These are phyloP conservation scores for Tragelaphus scriptus DNA, from an alignment of 2,113 vertebrate genomes.

Conservation along the genomic window DNA sequence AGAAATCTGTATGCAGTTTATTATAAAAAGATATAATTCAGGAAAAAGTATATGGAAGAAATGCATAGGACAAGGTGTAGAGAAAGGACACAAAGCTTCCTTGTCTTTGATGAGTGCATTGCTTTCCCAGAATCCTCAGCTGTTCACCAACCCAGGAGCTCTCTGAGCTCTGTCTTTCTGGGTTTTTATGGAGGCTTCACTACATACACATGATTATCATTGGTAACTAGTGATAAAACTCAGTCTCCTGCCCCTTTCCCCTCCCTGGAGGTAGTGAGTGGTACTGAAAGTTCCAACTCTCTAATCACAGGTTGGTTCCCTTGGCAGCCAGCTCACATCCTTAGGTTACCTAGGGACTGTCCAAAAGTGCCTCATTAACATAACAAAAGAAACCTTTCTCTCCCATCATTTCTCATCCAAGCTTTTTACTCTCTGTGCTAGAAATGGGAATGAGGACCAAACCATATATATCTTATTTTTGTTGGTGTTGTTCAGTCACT, in stretches of 20 bases:
- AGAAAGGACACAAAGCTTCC: not conserved
- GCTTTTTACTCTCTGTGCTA: not conserved
- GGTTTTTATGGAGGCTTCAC: not conserved
- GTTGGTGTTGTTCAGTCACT: no score
- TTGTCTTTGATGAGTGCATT: not conserved
- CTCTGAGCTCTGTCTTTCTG: not conserved
- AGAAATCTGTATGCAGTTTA: no score
- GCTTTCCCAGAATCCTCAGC: not conserved
- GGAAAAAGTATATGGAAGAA: not conserved
- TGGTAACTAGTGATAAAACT: not conserved
- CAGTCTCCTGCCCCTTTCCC: not conserved
- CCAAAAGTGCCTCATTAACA: not conserved
- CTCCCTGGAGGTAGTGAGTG: not conserved
- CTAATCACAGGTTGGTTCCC: not conserved
- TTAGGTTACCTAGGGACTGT: not conserved
- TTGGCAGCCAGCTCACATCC: not conserved
- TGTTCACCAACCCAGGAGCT: not conserved
- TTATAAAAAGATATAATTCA: not conserved
- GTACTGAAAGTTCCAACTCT: not conserved
- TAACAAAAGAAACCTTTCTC: not conserved
- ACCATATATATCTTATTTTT: not conserved
- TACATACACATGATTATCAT: not conserved
- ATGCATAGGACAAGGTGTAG: not conserved
- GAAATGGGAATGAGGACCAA: not conserved
- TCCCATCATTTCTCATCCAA: not conserved